A percentile compares a stretch with the other conserved stretches of the same genome.
Conservation (phyloP, 2,113 vertebrate species). For the Thymallus thymallus region DNA sequence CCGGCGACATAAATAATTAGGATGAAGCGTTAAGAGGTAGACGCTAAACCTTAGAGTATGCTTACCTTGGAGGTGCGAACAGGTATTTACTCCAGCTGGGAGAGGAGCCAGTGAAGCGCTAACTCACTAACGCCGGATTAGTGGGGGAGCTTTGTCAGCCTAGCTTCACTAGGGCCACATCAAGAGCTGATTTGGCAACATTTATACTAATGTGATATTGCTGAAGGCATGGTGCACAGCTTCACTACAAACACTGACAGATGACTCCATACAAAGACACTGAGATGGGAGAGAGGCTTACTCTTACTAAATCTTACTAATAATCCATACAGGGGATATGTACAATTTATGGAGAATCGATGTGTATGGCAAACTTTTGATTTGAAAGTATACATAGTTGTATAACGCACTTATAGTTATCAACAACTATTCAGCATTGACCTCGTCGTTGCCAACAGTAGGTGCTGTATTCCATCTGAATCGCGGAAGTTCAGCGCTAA, state of each 20-base stretch:
- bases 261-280: not conserved
- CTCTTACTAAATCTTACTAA: too few relatives aligned
- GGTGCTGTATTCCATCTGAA: too few relatives aligned
- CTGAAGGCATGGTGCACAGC: not conserved
- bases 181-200: conserved; percentile 25
- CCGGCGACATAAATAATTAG: conserved; percentile 58
- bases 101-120: conserved; percentile 40
- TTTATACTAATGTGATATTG: not conserved
- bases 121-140: conserved; percentile 67
- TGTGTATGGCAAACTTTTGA: too few relatives aligned
- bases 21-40: conserved; percentile 50
- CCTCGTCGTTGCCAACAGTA: too few relatives aligned
- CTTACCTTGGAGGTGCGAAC: conserved; percentile 59
- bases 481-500: too few relatives aligned
- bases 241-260: not conserved
- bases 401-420: too few relatives aligned
- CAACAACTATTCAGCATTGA: too few relatives aligned
- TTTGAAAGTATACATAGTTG: too few relatives aligned
- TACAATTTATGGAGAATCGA: too few relatives aligned
- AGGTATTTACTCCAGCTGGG: conserved; percentile 67
- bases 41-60: conserved; percentile 48
- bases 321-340: too few relatives aligned
- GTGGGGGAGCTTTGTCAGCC: conserved; percentile 53
- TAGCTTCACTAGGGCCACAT: conserved; percentile 24
- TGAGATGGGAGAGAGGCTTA: not conserved